Conservation (phyloP, 1,140 invertebrate species). For the Myzus persicae region DNA sequence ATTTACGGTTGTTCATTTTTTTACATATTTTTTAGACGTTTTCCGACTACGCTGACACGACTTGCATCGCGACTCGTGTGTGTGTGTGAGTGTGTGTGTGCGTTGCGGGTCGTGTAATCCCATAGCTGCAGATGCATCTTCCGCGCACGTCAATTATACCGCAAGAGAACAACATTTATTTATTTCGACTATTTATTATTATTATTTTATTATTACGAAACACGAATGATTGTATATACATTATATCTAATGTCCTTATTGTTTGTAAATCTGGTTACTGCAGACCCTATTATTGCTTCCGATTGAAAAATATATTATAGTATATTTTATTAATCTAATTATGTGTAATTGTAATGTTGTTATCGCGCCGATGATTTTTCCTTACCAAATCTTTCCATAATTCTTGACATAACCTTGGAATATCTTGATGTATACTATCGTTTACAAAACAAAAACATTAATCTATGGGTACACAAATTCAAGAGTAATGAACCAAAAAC, state of each 20-base stretch:
- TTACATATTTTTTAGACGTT: not conserved
- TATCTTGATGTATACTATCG: not conserved
- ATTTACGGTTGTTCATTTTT: not conserved
- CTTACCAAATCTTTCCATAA: not conserved
- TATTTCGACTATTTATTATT: constrained; percentile 39
- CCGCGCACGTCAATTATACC: not conserved
- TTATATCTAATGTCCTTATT: not conserved
- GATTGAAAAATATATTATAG: constrained; percentile 38
- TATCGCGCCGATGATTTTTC: not conserved
- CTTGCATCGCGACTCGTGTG: not conserved
- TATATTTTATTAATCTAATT: not conserved
- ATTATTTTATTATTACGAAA: constrained; percentile 1
- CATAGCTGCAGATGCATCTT: not conserved
- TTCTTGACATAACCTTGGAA: not conserved
- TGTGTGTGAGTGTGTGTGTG: not conserved
- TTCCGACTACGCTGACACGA: not conserved
- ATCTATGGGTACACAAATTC: not conserved
- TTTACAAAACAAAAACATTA: not conserved
- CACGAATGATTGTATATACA: constrained; percentile 6
- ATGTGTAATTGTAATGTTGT: not conserved
- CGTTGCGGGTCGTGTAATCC: not conserved
- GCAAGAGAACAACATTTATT: constrained; percentile 1
- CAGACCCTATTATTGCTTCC: not conserved
- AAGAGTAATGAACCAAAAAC: not conserved
- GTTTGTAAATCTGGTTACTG: not conserved